Percentiles rank a stretch among this genome's conserved stretches.
Conservation (phyloP, 2,888 invertebrate genomes). For the Coleophora deauratella region DNA sequence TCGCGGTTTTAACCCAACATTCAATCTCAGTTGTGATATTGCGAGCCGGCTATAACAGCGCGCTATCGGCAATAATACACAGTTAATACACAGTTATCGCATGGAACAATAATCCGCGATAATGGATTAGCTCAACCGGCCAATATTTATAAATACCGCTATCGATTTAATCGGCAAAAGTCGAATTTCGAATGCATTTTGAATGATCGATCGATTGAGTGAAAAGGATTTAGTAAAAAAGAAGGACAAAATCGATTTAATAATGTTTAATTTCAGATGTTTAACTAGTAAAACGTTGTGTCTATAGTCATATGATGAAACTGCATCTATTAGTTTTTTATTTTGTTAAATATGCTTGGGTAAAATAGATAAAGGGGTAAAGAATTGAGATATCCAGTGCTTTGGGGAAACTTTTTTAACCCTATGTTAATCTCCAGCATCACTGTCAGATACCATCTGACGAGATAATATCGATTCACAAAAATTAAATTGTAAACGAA, state of each 20-base stretch:
- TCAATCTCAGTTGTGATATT: slow-evolving; percentile 13
- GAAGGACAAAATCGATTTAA: background rate
- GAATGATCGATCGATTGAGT: slow-evolving; percentile 36
- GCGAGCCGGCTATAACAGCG: slow-evolving; percentile 1
- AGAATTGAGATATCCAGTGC: too few relatives aligned
- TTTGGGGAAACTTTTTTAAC: too few relatives aligned
- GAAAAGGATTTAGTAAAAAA: background rate
- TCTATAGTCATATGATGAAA: too few relatives aligned
- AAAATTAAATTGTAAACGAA: too few relatives aligned
- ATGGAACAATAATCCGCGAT: slow-evolving; percentile 64
- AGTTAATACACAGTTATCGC: slow-evolving; percentile 53
- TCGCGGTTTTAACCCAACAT: slow-evolving; percentile 12
- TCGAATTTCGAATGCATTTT: slow-evolving; percentile 31
- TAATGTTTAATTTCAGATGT: too few relatives aligned
- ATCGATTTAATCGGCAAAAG: slow-evolving; percentile 45
- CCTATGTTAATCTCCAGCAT: too few relatives aligned
- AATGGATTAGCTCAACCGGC: slow-evolving; percentile 60
- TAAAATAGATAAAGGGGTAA: too few relatives aligned
- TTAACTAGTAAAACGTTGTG: too few relatives aligned
- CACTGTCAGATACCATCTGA: too few relatives aligned
- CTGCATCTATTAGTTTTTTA: too few relatives aligned
- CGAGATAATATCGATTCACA: too few relatives aligned
- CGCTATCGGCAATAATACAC: slow-evolving; percentile 36
- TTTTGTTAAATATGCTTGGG: too few relatives aligned
- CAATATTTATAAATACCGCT: slow-evolving; percentile 65